A percentile compares a stretch with the other conserved stretches of the same genome.
These are phyloP conservation scores for Holocentrus rufus DNA, from an alignment of 2,797 vertebrate species.

Conservation along the genomic window DNA sequence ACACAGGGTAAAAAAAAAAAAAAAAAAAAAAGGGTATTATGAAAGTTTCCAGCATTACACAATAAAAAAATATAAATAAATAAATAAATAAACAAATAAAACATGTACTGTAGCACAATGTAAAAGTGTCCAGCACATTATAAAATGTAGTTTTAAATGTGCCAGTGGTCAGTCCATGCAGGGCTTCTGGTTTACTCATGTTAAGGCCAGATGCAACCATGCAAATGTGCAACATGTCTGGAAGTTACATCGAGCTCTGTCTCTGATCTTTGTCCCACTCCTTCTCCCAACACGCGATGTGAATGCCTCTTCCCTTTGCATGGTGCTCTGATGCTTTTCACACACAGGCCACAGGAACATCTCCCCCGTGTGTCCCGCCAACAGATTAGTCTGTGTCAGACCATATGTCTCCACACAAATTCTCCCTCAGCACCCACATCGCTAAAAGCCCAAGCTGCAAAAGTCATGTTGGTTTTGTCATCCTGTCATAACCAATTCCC, in stretches of 20 bases:
- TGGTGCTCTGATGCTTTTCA: slow-evolving; percentile 35
- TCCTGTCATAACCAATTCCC: slow-evolving; percentile 41
- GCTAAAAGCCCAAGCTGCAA: slow-evolving; percentile 35
- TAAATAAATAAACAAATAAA: no score
- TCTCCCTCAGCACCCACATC: slow-evolving; percentile 37
- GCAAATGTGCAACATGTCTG: neutral
- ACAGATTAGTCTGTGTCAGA: slow-evolving; percentile 61
- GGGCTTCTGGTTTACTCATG: neutral
- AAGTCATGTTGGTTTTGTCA: slow-evolving; percentile 46
- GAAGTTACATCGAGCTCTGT: neutral
- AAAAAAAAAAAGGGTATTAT: no score
- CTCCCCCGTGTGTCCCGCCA: slow-evolving; percentile 39
- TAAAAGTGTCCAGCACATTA: no score
- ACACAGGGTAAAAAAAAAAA: no score
- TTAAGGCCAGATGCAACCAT: neutral
- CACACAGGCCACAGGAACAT: slow-evolving; percentile 46
- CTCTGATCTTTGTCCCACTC: neutral
- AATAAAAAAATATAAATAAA: no score
- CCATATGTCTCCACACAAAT: slow-evolving; percentile 51
- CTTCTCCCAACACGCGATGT: neutral
- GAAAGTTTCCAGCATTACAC: no score
- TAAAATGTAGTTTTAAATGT: no score
- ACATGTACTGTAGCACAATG: no score
- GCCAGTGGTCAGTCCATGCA: no score
- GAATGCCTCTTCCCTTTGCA: slow-evolving; percentile 9